Evolutionary conservation across 2,113 vertebrate genomes (phyloP).

Genomic region (Tamias sibiricus): DNA sequence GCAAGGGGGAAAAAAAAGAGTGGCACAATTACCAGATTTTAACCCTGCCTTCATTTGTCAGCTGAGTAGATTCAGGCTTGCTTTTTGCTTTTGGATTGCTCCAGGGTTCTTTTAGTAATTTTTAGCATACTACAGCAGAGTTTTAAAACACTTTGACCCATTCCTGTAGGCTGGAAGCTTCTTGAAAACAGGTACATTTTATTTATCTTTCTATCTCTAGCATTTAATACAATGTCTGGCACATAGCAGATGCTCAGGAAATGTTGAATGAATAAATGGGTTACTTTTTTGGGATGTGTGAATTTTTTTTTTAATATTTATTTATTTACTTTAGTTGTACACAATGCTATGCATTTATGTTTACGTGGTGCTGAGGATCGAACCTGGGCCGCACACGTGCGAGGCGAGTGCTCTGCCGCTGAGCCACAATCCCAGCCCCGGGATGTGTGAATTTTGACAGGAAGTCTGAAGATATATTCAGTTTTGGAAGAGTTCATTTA

Average conservation of each 20-base stretch:
- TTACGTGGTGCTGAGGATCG: no score
- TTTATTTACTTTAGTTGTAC: no score
- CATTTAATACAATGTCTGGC: background rate
- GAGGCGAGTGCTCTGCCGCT: no score
- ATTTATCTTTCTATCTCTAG: conserved; percentile 3
- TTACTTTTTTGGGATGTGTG: background rate
- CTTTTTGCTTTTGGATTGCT: conserved; percentile 69
- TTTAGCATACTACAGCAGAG: background rate
- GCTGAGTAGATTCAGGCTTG: background rate
- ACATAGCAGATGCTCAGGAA: background rate
- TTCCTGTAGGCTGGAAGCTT: background rate
- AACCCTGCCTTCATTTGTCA: conserved; percentile 11
- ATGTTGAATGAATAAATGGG: background rate
- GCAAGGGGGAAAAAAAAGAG: background rate
- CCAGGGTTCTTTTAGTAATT: conserved; percentile 68
- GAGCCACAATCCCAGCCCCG: no score
- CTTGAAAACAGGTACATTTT: background rate
- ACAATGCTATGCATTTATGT: no score
- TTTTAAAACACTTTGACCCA: background rate
- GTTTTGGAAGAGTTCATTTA: conserved; percentile 50
- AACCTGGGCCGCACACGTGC: no score
- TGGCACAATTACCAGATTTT: background rate
- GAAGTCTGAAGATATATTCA: conserved; percentile 18
- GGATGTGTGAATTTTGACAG: conserved; percentile 15
- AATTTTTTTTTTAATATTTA: no score